These are phyloP conservation scores for Ceratosolen solmsi DNA, from an alignment of 1,140 invertebrate genomes.

Conservation along the genomic window DNA sequence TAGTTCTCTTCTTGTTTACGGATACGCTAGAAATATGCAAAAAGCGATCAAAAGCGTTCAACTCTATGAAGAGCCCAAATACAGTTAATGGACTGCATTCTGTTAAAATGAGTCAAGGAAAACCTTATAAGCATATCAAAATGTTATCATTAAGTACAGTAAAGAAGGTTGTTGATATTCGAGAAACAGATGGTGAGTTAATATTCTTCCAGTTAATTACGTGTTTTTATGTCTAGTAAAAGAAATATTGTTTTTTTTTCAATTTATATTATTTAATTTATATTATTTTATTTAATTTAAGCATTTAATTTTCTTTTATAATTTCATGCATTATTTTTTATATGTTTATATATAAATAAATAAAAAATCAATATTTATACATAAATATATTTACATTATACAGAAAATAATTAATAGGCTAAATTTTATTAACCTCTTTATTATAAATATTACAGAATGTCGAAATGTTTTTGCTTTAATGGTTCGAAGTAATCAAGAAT, in stretches of 20 bases:
- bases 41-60: constrained; percentile 85
- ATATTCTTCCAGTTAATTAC: too few relatives aligned
- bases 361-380: too few relatives aligned
- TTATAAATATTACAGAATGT: constrained; percentile 78
- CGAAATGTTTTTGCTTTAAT: constrained; percentile 91
- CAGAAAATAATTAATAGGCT: too few relatives aligned
- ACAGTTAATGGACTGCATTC: constrained; percentile 76
- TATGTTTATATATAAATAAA: too few relatives aligned
- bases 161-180: constrained; percentile 91
- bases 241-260: too few relatives aligned
- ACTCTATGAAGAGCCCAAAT: constrained; percentile 81
- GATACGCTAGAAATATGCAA: constrained; percentile 95
- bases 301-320: too few relatives aligned
- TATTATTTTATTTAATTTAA: too few relatives aligned
- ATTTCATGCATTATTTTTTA: too few relatives aligned
- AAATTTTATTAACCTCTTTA: too few relatives aligned
- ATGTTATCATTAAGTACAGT: constrained; percentile 90
- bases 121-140: constrained; percentile 93
- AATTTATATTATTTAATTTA: too few relatives aligned
- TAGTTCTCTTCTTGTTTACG: constrained; percentile 93
- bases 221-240: too few relatives aligned
- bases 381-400: too few relatives aligned
- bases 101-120: constrained; percentile 78
- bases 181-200: constrained; percentile 83
- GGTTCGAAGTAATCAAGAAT: constrained; percentile 85